Percentiles rank a stretch among this genome's conserved stretches.
Conservation (phyloP, 2,113 vertebrate genomes). For the Anseranas semipalmata region DNA sequence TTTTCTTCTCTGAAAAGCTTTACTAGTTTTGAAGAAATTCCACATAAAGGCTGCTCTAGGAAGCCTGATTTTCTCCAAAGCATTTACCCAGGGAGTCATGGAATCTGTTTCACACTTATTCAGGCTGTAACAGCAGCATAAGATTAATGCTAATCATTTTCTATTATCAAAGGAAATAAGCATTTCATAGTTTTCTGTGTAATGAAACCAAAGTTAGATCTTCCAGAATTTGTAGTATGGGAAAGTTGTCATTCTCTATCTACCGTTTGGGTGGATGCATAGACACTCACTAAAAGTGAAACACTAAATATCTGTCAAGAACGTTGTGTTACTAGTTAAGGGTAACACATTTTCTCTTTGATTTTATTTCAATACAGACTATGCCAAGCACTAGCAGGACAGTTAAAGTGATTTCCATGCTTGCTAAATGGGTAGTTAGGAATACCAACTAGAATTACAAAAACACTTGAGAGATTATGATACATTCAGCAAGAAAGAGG, state of each 20-base stretch:
- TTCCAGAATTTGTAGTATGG: not conserved
- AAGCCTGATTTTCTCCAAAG: not conserved
- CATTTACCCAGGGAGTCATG: no score
- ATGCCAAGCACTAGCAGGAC: not conserved
- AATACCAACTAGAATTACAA: not conserved
- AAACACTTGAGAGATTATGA: not conserved
- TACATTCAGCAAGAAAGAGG: not conserved
- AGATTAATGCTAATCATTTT: not conserved
- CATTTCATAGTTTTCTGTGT: not conserved
- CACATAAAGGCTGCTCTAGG: not conserved
- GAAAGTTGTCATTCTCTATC: not conserved
- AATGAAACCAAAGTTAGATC: not conserved
- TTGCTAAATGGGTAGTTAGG: not conserved
- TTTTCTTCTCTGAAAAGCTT: not conserved
- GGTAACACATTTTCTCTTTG: not conserved
- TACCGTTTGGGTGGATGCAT: not conserved
- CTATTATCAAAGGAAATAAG: not conserved
- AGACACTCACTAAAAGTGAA: not conserved
- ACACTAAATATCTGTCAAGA: not conserved
- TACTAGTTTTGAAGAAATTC: not conserved
- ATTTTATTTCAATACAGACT: not conserved
- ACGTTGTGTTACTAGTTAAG: not conserved
- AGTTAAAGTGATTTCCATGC: not conserved
- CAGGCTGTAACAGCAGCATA: not conserved
- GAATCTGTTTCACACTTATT: not conserved